Base-by-base conservation (phyloP, 2,888 invertebrate species). In the Linyphia triangularis region DNA sequence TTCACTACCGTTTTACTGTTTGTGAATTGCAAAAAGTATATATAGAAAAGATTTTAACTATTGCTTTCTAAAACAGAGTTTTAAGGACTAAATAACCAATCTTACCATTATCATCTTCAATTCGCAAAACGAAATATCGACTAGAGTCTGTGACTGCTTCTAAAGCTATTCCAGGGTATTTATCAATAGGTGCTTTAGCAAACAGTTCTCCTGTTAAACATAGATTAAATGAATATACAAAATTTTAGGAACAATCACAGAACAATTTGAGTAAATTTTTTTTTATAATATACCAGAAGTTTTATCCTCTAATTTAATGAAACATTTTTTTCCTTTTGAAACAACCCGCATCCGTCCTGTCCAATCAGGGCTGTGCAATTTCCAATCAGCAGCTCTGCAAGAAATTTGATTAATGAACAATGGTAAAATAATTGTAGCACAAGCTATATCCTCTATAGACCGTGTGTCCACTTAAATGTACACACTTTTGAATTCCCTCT, bases 121-220 rank as follows among this genome's bases (percentile, higher is more conserved):
- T 97, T 92, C 97, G 95, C 70, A 99, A 94, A 30, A 99, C 99
- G 94, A 99, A 99, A 93, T 99, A 99, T 91, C 99, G 95, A 81
- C 98, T 99, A 85, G 99, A 99, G 93, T 99, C 99, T 70, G 96
- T 96, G 1, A 99, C 99, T 63, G 98, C 94, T 93, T 99, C 99
- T 37, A 99, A 95, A 13, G 99, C 97, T 84, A 97, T 94, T 83
- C 99, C 97, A 70, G 99, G 99, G 94, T 99, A 98, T 92, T 95
- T 95, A 91, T 99, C 99, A 91, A 99, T 96, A 0, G 99, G 99
- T 96, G 98, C 94, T 93, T 98, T 93, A 0, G 99, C 99, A 94
- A 98, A 99, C 70, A 99, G 93, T 92, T 97, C 97, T 65, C 94
- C 94, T 93, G n/a, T 59, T 51, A 75, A 75, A 59, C 24, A 59